These are phyloP conservation scores for Phoxinus phoxinus DNA, from an alignment of 2,113 vertebrate species.

Conservation along the genomic window DNA sequence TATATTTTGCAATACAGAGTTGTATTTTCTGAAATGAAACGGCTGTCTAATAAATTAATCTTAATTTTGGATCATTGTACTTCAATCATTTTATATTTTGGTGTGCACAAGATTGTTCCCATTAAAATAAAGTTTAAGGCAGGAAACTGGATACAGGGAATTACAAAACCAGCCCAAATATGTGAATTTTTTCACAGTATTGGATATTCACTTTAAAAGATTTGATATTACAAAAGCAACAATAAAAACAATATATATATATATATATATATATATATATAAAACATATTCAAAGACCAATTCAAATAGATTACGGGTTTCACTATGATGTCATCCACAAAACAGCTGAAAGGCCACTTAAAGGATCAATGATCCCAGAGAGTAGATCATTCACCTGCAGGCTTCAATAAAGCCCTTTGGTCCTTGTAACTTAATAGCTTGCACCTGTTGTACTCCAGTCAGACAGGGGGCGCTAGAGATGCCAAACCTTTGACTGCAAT, in stretches of 20 bases:
- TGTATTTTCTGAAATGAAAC: slow-evolving; percentile 73
- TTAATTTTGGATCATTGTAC: slow-evolving; percentile 58
- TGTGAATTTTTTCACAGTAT: no score
- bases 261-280: no score
- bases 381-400: background rate
- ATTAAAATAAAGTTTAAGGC: no score
- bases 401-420: background rate
- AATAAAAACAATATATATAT: background rate
- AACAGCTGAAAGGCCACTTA: background rate
- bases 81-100: background rate
- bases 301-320: no score
- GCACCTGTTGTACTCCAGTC: background rate
- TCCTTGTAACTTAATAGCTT: background rate
- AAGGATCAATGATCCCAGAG: no score
- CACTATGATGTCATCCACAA: no score
- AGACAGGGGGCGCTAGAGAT: slow-evolving; percentile 67
- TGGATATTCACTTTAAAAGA: background rate
- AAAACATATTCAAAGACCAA: no score
- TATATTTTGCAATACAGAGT: slow-evolving; percentile 73
- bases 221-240: background rate
- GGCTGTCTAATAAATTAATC: slow-evolving; percentile 72
- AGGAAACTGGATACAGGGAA: no score
- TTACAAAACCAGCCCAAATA: no score
- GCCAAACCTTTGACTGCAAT: slow-evolving; percentile 78
- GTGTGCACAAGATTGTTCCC: background rate